Conservation (phyloP, 2,113 vertebrate genomes). For the Pseudorasbora parva region DNA sequence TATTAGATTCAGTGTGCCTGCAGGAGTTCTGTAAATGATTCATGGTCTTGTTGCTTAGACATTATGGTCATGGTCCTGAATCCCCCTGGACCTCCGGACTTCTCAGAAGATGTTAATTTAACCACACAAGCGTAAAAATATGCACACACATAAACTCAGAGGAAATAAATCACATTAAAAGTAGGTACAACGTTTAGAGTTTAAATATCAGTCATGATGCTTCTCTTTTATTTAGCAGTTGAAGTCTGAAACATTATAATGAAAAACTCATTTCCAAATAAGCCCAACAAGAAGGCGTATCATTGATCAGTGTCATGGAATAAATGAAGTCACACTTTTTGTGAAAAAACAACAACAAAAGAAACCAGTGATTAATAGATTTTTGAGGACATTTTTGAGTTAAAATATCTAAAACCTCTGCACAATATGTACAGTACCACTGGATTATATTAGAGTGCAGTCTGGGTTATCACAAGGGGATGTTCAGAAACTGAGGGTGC, state of each 20-base stretch:
- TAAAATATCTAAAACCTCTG: too few species aligned
- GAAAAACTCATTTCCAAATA: not conserved
- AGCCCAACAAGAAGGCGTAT: too few species aligned
- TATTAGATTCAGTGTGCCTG: constrained; percentile 33
- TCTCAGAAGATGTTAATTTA: constrained; percentile 21
- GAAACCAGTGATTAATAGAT: too few species aligned
- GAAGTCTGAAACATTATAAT: not conserved
- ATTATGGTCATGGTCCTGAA: not conserved
- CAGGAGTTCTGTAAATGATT: constrained; percentile 32
- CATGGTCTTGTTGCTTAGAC: not conserved
- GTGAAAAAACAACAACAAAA: too few species aligned
- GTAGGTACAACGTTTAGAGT: not conserved
- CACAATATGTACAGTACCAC: too few species aligned
- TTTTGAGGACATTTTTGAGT: too few species aligned
- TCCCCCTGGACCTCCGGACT: not conserved
- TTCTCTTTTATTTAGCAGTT: not conserved
- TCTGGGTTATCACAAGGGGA: too few species aligned
- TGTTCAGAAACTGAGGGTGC: too few species aligned
- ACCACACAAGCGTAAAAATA: not conserved
- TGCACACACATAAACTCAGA: not conserved
- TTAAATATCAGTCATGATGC: not conserved
- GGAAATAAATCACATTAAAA: constrained; percentile 33
- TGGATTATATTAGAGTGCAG: too few species aligned
- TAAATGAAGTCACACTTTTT: too few species aligned
- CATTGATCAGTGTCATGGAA: too few species aligned